Percentiles rank a stretch among this genome's conserved stretches.
These are phyloP conservation scores for Pseudococcus viburni DNA, from an alignment of 2,888 invertebrate genomes.

Conservation along the genomic window DNA sequence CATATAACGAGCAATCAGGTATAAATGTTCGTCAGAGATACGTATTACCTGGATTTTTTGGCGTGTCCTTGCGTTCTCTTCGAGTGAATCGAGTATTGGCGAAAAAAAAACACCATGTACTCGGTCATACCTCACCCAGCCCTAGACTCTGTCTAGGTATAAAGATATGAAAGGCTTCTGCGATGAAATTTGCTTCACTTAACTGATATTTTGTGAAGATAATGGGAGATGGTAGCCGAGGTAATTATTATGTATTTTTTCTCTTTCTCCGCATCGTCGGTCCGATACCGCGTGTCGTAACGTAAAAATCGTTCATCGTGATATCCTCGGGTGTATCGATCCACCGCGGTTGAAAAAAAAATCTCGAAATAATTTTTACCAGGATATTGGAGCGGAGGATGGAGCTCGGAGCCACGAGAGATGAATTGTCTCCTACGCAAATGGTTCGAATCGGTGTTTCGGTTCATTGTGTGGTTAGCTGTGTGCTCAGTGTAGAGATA, in stretches of 20 bases:
- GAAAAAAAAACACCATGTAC: neutral
- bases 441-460: neutral
- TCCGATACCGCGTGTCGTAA: constrained; percentile 35
- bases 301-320: constrained; percentile 38
- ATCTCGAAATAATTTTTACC: constrained; percentile 12
- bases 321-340: constrained; percentile 45
- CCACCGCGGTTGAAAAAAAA: constrained; percentile 25
- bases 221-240: constrained; percentile 52
- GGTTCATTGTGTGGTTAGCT: neutral
- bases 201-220: constrained; percentile 41
- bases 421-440: constrained; percentile 41
- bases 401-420: neutral
- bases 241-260: constrained; percentile 48
- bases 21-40: neutral
- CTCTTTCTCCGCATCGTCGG: neutral
- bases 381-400: neutral
- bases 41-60: constrained; percentile 29
- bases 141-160: neutral
- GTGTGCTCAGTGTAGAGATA: neutral
- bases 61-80: constrained; percentile 51
- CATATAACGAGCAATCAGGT: constrained; percentile 22
- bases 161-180: constrained; percentile 27
- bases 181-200: constrained; percentile 42
- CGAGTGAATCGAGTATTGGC: neutral
- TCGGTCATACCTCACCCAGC: neutral